phyloP scores from a whole-genome alignment of 2,888 invertebrate species.

The Athalia cordata region DNA sequence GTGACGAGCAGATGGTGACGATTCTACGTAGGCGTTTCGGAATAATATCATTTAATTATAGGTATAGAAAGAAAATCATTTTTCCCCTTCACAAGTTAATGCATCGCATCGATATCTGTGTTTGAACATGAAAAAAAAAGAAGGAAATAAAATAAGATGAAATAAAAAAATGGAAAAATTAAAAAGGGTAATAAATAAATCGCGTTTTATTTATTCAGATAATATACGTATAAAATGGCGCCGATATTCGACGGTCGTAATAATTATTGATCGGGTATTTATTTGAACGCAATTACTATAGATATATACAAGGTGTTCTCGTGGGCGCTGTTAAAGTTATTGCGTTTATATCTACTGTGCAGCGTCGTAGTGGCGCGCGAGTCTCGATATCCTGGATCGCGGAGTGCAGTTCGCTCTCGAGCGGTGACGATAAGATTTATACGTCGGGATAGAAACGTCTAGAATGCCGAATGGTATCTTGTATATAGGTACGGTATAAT shows the following conservation, averaged over 20 bases:
- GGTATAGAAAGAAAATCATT: no score
- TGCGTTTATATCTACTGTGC: not conserved
- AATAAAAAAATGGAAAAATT: not conserved
- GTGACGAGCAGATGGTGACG: not conserved
- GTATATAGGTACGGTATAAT: conserved; percentile 6
- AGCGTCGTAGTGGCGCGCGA: not conserved
- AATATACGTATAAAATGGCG: conserved; percentile 26
- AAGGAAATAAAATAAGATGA: not conserved
- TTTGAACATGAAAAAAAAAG: no score
- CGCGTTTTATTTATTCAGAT: conserved; percentile 3
- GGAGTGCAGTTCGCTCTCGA: no score
- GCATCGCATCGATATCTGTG: no score
- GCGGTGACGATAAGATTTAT: conserved; percentile 41
- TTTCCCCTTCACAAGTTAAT: no score
- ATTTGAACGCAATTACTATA: conserved; percentile 15
- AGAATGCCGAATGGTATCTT: conserved; percentile 28
- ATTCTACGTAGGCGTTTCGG: conserved; percentile 22
- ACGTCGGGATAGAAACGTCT: conserved; percentile 40
- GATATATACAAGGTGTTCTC: conserved; percentile 27
- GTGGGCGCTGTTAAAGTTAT: conserved; percentile 35
- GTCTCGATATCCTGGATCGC: conserved; percentile 16
- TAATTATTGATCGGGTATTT: conserved; percentile 20
- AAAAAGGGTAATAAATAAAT: conserved; percentile 1
- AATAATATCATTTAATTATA: no score
- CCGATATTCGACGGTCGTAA: conserved; percentile 1